phyloP scores from a whole-genome alignment of 2,113 vertebrate genomes.

The Ciconia stormi region DNA sequence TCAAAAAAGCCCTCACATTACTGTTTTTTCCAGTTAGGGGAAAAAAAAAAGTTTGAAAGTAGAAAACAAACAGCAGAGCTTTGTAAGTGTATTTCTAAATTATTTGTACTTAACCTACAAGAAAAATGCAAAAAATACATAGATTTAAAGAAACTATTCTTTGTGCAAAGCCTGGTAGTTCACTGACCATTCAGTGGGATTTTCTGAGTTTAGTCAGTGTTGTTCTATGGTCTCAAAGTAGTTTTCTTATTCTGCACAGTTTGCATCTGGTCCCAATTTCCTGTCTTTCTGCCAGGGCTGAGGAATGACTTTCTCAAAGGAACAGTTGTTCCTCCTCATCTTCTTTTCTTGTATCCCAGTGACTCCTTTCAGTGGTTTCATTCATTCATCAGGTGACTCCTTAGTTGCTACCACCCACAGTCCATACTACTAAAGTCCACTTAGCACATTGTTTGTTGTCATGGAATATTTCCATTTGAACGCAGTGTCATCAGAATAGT shows the following conservation, averaged over 20 bases:
- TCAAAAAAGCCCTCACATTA: neutral
- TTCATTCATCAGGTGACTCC: neutral
- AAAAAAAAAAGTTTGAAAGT: neutral
- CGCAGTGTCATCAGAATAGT: rapidly evolving
- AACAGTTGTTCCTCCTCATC: neutral
- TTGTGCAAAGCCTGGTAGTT: neutral
- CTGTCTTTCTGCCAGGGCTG: neutral
- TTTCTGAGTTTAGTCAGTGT: neutral
- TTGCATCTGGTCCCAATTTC: neutral
- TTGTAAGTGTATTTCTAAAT: neutral
- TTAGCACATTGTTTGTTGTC: neutral
- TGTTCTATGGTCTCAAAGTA: neutral
- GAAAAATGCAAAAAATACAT: neutral
- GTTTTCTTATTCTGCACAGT: neutral
- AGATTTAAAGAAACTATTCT: neutral
- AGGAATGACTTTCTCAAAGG: neutral
- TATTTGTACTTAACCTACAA: neutral
- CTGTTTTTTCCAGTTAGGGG: neutral
- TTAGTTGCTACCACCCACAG: neutral
- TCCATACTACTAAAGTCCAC: neutral
- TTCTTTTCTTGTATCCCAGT: neutral
- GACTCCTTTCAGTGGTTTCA: neutral
- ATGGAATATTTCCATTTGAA: neutral
- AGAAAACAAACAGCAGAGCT: neutral
- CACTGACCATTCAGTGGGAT: neutral